Base-by-base conservation (phyloP, 2,888 invertebrate genomes). In the Agrotis puta region DNA sequence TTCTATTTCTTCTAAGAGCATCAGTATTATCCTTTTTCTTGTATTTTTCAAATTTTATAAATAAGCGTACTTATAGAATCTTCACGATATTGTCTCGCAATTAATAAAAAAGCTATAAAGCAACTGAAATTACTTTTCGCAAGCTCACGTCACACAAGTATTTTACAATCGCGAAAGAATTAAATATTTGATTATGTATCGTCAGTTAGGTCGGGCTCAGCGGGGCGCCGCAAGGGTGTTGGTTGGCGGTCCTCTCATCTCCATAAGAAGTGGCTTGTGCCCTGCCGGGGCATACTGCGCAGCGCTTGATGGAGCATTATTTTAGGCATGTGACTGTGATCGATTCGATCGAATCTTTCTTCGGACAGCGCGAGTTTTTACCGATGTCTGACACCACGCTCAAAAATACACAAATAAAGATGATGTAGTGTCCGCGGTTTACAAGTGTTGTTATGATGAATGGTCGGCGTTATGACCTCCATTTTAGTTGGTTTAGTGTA, bases 241-340 rank as follows among this genome's bases (percentile, higher is more conserved):
- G 88, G 88, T 86, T 90, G 88, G 87, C 87, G 88, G 88, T 83
- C 85, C 88, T 85, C 90, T 90, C 91, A 92, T 91, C 90, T 92
- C 88, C 88, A 91, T 91, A 91, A 87, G 88, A 90, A 88, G 87
- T 88, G 87, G 84, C 85, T 39, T 87, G 85, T 86, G 70, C 68
- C 75, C 73, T 77, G 89, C 87, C 89, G 87, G 86, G 82, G 87
- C 88, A 88, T 79, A 85, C 82, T 79, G 82, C 85, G 87, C 84
- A 86, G 81, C 88, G 90, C 87, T 89, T 91, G 92, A 93, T 90
- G 90, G 88, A 91, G 90, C 90, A 93, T 94, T 93, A 93, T 94
- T 94, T 94, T 92, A 92, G 90, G 93, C 89, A 91, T 93, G 90
- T 93, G 95, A 95, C 95, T 93, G 93, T 95, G 95, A 96, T 96